Conservation (phyloP, 2,888 invertebrate species). For the Volucella inanis region DNA sequence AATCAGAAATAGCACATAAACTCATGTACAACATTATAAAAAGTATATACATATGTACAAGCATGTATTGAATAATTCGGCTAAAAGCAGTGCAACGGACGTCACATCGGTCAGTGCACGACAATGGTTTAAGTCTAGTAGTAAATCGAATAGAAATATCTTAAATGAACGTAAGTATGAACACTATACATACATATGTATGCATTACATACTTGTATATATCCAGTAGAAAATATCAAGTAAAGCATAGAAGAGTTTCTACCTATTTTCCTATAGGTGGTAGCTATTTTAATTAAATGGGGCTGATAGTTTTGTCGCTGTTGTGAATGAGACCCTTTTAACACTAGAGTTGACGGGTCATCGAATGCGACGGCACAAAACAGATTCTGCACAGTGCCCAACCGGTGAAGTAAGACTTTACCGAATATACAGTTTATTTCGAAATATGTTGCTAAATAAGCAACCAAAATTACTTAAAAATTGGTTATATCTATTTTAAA, state of each 20-base stretch:
- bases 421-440: slow-evolving; percentile 7
- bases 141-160: slow-evolving; percentile 25
- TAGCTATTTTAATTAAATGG: slow-evolving; percentile 16
- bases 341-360: slow-evolving; percentile 66
- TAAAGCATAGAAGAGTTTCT: slow-evolving; percentile 5
- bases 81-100: slow-evolving; percentile 48
- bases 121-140: slow-evolving; percentile 29
- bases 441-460: slow-evolving; percentile 7
- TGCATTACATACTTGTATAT: neutral
- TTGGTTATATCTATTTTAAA: neutral
- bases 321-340: slow-evolving; percentile 21
- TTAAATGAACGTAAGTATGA: slow-evolving; percentile 1
- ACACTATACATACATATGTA: slow-evolving; percentile 3
- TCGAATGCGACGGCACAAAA: slow-evolving; percentile 61
- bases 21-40: slow-evolving; percentile 9
- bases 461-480: neutral
- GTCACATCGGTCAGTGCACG: slow-evolving; percentile 65
- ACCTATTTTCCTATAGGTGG: slow-evolving; percentile 5
- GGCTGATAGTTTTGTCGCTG: slow-evolving; percentile 19
- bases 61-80: slow-evolving; percentile 1
- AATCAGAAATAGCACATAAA: neutral
- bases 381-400: slow-evolving; percentile 64
- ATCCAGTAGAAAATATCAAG: neutral
- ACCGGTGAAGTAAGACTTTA: slow-evolving; percentile 64
- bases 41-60: neutral